Base-by-base conservation (phyloP, 2,113 vertebrate genomes). In the Thinocorus orbignyianus region DNA sequence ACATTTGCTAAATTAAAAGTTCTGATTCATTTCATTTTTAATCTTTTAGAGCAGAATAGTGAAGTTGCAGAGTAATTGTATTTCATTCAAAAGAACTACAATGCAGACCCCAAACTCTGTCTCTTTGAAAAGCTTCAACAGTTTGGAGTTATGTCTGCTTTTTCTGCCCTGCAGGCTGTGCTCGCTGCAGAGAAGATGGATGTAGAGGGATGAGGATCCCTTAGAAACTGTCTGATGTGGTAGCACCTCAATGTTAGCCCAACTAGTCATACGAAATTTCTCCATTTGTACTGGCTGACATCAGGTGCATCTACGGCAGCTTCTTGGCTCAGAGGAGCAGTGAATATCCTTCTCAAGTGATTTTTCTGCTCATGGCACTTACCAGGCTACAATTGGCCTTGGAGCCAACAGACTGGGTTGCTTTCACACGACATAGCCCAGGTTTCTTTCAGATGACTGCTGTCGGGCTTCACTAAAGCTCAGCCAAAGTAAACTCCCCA, bases 11-110 rank as follows among this genome's bases (percentile, higher is more conserved):
- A 69, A 91, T 61, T 71, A 55, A 39, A 94, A 80, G 77, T 35
- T 87, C 61, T 77, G 78, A 89, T n/a, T 79, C 9, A 54, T 88
- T 94, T 79, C 3, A 42, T 84, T 88, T 91, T 81, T 91, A 78
- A 91, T 68, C 77, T 84, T 91, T 74, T 13, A 81, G 48, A 68
- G 23, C 44, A 35, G 25, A 81, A 35, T 10, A 60, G 46, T 22
- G 25, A 60, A 81, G 84, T 93, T 57, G 30, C 17, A 85, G n/a
- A 69, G 49, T 41, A 87, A 73, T 35, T 93, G 35, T 42, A 78
- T 70, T 94, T 86, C 37, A 39, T 20, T 28, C 11, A 37, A 39
- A 66, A 68, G 35, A 92, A 68, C 49, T 69, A 76, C 3, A 30
- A 44, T 4, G 8, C 39, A 69, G 22, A 49, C 10, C 11, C 26